phyloP scores from a whole-genome alignment of 2,797 vertebrate genomes.

The Neosilurus mollespiculum region DNA sequence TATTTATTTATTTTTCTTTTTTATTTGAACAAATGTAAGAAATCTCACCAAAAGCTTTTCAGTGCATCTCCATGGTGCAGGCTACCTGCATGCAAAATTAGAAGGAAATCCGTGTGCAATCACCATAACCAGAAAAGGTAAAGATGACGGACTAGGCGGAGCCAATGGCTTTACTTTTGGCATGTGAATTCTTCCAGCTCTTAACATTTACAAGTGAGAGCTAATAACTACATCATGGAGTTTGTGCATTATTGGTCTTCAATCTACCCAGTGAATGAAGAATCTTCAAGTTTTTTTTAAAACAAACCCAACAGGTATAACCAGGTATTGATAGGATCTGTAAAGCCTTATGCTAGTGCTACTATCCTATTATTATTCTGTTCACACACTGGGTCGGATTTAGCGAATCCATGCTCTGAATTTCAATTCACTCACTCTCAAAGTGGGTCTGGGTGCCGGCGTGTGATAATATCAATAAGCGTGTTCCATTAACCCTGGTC shows the following conservation, averaged over 20 bases:
- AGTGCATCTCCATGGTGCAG: no score
- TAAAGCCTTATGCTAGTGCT: slow-evolving; percentile 42
- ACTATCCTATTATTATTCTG: slow-evolving; percentile 55
- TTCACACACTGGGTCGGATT: slow-evolving; percentile 58
- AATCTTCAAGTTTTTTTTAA: not conserved
- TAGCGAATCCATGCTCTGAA: slow-evolving; percentile 57
- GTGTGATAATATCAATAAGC: slow-evolving; percentile 66
- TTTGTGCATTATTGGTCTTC: slow-evolving; percentile 23
- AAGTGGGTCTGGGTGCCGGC: slow-evolving; percentile 56
- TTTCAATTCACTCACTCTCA: slow-evolving; percentile 55
- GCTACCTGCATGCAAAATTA: no score
- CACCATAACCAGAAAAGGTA: no score
- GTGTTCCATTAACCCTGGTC: slow-evolving; percentile 62
- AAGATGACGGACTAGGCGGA: no score
- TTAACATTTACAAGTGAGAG: not conserved
- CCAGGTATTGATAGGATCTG: slow-evolving; percentile 30
- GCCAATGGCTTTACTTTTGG: no score
- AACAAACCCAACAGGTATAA: slow-evolving; percentile 45
- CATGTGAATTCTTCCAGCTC: no score
- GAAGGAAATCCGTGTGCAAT: no score
- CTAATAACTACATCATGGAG: slow-evolving; percentile 19
- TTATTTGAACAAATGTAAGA: no score
- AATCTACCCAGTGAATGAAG: not conserved
- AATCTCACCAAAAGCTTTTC: no score
- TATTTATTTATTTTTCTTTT: no score